These are phyloP conservation scores for Steromphala cineraria DNA, from an alignment of 2,888 invertebrate species.

Conservation along the genomic window DNA sequence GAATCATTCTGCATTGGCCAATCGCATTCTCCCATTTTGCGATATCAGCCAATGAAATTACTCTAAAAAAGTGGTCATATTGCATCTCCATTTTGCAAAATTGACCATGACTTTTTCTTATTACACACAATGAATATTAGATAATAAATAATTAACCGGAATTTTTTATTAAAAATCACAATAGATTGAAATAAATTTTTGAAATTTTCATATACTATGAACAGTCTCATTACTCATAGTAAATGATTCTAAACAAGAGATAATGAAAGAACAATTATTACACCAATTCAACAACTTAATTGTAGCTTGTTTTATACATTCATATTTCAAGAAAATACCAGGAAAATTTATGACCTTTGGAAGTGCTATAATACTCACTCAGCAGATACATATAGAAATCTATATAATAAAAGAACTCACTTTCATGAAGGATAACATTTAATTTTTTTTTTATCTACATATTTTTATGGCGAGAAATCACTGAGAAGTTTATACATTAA, in stretches of 20 bases:
- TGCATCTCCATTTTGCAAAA: too few species aligned
- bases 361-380: not conserved
- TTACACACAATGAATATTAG: not conserved
- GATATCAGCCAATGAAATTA: not conserved
- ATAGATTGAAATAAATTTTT: too few species aligned
- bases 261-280: not conserved
- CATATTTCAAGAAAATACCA: not conserved
- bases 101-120: not conserved
- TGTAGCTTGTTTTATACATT: not conserved
- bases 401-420: too few species aligned
- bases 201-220: too few species aligned
- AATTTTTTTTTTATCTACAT: too few species aligned
- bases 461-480: too few species aligned
- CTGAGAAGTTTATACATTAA: too few species aligned
- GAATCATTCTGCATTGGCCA: conserved; percentile 7
- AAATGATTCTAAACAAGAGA: not conserved
- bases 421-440: too few species aligned
- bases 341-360: not conserved
- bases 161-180: too few species aligned
- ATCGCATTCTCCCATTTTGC: not conserved
- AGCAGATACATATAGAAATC: too few species aligned
- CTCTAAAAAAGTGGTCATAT: not conserved
- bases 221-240: not conserved
- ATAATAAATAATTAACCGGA: too few species aligned
- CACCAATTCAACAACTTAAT: not conserved